These are phyloP conservation scores for Scaptomyza pallida DNA, from an alignment of 1,140 invertebrate genomes.

Conservation along the genomic window DNA sequence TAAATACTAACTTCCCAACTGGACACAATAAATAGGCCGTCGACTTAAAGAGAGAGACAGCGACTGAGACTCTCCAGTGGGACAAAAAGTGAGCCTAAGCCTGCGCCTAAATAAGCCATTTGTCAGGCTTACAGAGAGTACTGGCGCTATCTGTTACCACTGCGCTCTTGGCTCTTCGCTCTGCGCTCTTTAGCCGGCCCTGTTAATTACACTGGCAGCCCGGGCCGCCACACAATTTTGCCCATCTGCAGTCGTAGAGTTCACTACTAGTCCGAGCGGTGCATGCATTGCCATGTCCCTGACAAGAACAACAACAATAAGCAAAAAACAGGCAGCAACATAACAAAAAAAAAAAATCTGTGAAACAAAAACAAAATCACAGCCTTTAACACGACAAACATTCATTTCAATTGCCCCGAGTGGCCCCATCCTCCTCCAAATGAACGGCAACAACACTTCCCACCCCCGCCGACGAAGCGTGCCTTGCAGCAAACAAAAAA, in stretches of 20 bases:
- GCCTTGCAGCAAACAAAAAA: conserved; percentile 48
- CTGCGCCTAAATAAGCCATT: conserved; percentile 72
- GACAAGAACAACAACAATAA: conserved; percentile 18
- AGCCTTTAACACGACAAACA: conserved; percentile 76
- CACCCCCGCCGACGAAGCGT: conserved; percentile 26
- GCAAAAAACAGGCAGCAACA: neutral
- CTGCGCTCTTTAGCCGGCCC: neutral
- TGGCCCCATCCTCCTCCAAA: conserved; percentile 41
- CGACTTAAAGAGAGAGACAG: neutral
- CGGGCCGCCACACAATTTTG: conserved; percentile 35
- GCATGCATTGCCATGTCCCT: conserved; percentile 34
- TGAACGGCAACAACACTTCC: neutral
- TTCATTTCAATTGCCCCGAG: conserved; percentile 74
- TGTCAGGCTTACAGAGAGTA: conserved; percentile 62
- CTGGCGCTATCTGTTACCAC: conserved; percentile 17
- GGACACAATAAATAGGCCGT: neutral
- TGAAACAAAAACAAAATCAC: conserved; percentile 43
- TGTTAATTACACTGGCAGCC: conserved; percentile 44
- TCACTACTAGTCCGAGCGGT: conserved; percentile 31
- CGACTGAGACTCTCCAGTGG: neutral
- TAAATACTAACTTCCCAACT: conserved; percentile 34
- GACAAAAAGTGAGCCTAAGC: conserved; percentile 18
- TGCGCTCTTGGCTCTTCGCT: neutral
- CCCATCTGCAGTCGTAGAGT: conserved; percentile 23
- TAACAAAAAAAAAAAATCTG: conserved; percentile 12